Conservation (phyloP, 64 coral and sea anemone species). For the Trachythela sp. region DNA sequence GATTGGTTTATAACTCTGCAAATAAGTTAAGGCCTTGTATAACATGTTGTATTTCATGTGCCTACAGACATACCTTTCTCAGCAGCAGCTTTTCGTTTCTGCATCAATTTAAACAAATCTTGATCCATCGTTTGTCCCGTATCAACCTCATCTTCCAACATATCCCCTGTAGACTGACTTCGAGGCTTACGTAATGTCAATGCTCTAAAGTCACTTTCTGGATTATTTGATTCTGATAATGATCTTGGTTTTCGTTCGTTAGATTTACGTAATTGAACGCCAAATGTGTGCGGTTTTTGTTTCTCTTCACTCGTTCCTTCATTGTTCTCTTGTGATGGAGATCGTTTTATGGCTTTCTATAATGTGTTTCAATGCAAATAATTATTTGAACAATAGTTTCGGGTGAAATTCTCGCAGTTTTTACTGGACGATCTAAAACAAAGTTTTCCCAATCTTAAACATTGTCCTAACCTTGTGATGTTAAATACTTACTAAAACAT, state of each 20-base stretch:
- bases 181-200: not conserved
- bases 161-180: not conserved
- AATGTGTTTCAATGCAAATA: not conserved
- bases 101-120: not conserved
- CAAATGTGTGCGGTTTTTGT: not conserved
- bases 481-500: not conserved
- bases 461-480: not conserved
- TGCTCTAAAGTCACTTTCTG: not conserved
- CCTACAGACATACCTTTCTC: not conserved
- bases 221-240: not conserved
- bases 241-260: not conserved
- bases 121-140: not conserved
- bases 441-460: too few relatives aligned
- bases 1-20: too few relatives aligned
- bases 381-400: too few relatives aligned
- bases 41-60: too few relatives aligned
- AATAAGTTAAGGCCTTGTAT: too few relatives aligned
- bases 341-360: not conserved
- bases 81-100: not conserved
- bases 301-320: not conserved
- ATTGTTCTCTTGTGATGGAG: not conserved
- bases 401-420: too few relatives aligned
- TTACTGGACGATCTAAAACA: too few relatives aligned
- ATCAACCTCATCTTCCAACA: not conserved
- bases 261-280: not conserved